These are phyloP conservation scores for Sarotherodon lohbergeri DNA, from an alignment of 2,113 vertebrate genomes.

Conservation along the genomic window DNA sequence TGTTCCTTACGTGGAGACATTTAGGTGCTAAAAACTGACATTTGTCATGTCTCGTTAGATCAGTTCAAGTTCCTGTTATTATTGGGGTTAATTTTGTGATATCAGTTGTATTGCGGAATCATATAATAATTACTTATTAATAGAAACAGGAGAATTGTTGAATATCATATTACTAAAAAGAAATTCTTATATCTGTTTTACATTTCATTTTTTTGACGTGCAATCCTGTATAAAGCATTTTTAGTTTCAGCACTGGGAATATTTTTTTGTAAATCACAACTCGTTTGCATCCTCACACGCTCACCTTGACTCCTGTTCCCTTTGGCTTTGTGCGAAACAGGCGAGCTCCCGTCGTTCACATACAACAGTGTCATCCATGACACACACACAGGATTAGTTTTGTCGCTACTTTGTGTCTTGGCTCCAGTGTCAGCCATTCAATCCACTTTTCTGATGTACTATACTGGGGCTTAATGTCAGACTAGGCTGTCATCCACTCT, in stretches of 20 bases:
- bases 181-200: not conserved
- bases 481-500: constrained; percentile 60
- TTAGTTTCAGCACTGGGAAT: not conserved
- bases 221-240: not conserved
- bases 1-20: not conserved
- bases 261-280: not conserved
- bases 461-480: constrained; percentile 58
- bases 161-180: not conserved
- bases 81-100: not conserved
- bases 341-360: not conserved
- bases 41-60: not conserved
- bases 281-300: not conserved
- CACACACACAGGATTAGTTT: constrained; percentile 63
- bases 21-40: not conserved
- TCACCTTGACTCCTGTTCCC: not conserved
- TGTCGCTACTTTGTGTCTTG: constrained; percentile 63
- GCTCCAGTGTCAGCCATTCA: constrained; percentile 57
- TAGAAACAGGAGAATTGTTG: not conserved
- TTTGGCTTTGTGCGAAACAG: constrained; percentile 19
- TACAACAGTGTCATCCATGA: constrained; percentile 41
- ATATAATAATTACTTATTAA: not conserved
- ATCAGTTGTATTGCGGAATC: not conserved
- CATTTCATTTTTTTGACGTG: not conserved
- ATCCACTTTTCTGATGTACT: constrained; percentile 61
- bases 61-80: not conserved